Evolutionary conservation across 2,113 vertebrate genomes (phyloP).

Genomic region (Regulus satrapa): DNA sequence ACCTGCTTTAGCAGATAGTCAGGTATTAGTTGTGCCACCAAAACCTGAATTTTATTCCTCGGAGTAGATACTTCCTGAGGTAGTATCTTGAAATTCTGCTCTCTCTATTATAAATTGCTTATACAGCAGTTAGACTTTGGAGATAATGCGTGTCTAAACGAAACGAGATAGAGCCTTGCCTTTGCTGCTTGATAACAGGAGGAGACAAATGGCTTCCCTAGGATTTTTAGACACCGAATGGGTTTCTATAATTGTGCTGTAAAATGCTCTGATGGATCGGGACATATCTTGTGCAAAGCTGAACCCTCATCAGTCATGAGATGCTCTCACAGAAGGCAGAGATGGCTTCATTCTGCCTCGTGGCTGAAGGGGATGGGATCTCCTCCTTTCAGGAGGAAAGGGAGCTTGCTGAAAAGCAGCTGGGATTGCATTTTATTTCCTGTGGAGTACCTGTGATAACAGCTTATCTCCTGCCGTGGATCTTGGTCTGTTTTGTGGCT

Average conservation of each 20-base stretch:
- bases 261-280: neutral
- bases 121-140: neutral
- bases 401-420: fast-evolving
- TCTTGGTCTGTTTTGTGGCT: neutral
- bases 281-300: neutral
- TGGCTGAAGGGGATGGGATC: neutral
- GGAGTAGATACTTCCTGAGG: neutral
- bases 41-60: neutral
- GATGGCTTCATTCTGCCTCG: neutral
- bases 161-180: neutral
- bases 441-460: neutral
- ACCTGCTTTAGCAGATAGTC: neutral
- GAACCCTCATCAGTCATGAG: neutral
- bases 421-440: neutral
- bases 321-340: neutral
- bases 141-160: neutral
- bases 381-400: neutral
- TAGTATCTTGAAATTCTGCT: neutral
- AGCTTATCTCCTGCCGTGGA: neutral
- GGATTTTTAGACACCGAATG: neutral
- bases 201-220: neutral
- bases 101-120: neutral
- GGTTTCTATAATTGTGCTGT: neutral
- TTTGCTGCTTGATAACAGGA: neutral
- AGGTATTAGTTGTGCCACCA: neutral